Conservation (phyloP, 1,140 invertebrate genomes). For the Monochamus saltuarius region DNA sequence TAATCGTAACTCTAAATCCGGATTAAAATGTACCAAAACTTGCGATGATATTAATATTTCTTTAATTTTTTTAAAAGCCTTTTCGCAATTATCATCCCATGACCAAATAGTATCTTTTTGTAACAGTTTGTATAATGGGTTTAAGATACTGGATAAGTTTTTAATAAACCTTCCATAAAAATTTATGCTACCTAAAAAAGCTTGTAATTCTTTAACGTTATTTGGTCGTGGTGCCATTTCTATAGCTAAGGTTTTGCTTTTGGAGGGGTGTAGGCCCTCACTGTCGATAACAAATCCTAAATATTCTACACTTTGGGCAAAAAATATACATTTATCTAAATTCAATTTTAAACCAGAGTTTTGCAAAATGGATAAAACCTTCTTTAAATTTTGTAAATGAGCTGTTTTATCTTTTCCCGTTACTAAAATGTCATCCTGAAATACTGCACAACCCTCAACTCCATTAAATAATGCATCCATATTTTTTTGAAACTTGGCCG, state of each 20-base stretch:
- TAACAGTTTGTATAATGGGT: conserved; percentile 1
- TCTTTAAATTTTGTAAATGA: background rate
- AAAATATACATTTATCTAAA: background rate
- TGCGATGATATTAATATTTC: background rate
- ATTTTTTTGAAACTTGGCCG: conserved; percentile 9
- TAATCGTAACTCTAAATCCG: conserved; percentile 10
- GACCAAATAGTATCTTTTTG: background rate
- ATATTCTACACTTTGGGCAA: background rate
- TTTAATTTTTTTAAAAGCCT: background rate
- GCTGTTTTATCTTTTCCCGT: background rate
- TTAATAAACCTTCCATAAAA: background rate
- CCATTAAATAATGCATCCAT: conserved; percentile 9
- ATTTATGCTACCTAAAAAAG: conserved; percentile 1
- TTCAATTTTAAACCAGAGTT: background rate
- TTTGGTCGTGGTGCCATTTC: background rate
- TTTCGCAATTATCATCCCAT: background rate
- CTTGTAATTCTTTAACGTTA: conserved; percentile 22
- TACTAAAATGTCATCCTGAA: background rate
- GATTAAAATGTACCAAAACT: conserved; percentile 28
- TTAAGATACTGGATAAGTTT: conserved; percentile 12
- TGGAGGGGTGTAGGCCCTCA: conserved; percentile 39
- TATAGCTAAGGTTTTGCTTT: conserved; percentile 17
- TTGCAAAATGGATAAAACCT: background rate
- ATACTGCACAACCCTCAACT: conserved; percentile 21
- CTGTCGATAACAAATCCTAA: conserved; percentile 38